These are phyloP conservation scores for Arctia plantaginis DNA, from an alignment of 2,888 invertebrate genomes.

Conservation along the genomic window DNA sequence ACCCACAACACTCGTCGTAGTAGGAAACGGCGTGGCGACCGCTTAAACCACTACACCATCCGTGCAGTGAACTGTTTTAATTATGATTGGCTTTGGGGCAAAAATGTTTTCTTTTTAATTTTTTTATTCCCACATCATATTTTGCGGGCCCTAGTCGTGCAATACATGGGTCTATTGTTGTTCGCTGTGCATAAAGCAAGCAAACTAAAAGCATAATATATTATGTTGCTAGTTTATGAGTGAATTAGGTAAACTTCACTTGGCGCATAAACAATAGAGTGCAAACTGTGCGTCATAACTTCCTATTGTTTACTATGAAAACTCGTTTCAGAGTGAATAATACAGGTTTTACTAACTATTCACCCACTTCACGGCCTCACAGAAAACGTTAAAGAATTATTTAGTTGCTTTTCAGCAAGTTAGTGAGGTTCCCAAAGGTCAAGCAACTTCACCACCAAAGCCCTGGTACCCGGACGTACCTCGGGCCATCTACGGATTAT, in stretches of 20 bases:
- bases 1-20: no score
- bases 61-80: no score
- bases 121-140: background rate
- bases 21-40: no score
- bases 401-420: no score
- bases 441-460: no score
- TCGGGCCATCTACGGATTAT: no score
- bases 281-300: slow-evolving; percentile 36
- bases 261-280: slow-evolving; percentile 43
- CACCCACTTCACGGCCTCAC: no score
- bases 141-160: background rate
- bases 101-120: background rate
- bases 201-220: slow-evolving; percentile 21
- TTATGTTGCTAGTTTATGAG: slow-evolving; percentile 27
- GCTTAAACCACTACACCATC: no score
- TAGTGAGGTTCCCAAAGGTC: no score
- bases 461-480: no score
- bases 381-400: no score
- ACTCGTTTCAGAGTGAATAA: slow-evolving; percentile 30
- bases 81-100: no score
- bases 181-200: slow-evolving; percentile 17
- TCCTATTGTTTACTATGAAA: slow-evolving; percentile 30
- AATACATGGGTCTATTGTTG: background rate
- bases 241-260: slow-evolving; percentile 45
- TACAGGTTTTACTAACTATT: background rate